Evolutionary conservation across 2,797 vertebrate genomes (phyloP).

Genomic region (Poecilia wingei): DNA sequence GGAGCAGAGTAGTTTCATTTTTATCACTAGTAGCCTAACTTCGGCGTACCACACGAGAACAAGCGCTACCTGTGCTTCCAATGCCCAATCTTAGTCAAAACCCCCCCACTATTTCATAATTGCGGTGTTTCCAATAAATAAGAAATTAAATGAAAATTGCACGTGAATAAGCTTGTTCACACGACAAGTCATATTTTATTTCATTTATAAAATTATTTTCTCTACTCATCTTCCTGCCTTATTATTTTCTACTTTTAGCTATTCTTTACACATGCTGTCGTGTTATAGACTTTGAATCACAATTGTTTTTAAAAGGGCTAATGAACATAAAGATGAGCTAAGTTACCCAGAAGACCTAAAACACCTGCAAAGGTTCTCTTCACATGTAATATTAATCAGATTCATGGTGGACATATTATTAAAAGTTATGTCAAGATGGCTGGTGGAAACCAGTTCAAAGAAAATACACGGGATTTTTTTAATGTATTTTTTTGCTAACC

Average conservation of each 20-base stretch:
- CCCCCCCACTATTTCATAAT: no score
- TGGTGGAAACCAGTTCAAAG: not conserved
- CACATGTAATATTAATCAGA: slow-evolving; percentile 7
- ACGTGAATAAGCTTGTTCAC: no score
- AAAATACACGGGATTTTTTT: not conserved
- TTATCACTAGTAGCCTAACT: not conserved
- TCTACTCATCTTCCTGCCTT: not conserved
- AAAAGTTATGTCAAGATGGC: not conserved
- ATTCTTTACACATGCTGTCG: not conserved
- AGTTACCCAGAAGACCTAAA: slow-evolving; percentile 3
- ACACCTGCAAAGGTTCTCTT: slow-evolving; percentile 2
- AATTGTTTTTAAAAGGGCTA: not conserved
- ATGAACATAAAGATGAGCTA: not conserved
- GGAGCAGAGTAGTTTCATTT: not conserved
- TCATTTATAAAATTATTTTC: not conserved
- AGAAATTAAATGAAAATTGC: no score
- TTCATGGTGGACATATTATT: not conserved
- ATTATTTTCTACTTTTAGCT: not conserved
- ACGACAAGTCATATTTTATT: not conserved
- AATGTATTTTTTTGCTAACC: not conserved
- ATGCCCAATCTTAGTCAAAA: no score
- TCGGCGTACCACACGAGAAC: not conserved
- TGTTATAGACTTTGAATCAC: not conserved
- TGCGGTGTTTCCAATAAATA: no score
- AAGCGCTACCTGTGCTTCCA: no score